Conservation (phyloP, 2,113 vertebrate species). For the Phocoena phocoena region DNA sequence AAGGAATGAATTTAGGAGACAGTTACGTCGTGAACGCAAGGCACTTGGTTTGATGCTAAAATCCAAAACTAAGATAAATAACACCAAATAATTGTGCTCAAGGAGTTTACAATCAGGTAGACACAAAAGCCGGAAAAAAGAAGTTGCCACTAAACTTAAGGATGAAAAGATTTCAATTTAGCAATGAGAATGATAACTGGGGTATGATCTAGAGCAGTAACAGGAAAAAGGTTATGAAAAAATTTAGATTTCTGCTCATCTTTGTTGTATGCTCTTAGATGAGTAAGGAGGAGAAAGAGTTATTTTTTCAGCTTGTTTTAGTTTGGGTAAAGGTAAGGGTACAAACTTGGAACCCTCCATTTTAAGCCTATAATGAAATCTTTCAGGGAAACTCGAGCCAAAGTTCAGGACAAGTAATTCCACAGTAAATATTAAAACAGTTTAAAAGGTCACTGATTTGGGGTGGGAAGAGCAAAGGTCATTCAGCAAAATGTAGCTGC, state of each 20-base stretch:
- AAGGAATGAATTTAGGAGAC: slow-evolving; percentile 6
- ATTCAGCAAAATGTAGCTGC: not conserved
- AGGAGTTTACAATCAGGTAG: not conserved
- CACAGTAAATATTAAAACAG: slow-evolving; percentile 29
- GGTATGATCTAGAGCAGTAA: not conserved
- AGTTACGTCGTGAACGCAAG: not conserved
- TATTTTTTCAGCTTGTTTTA: not conserved
- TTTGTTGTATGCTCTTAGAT: not conserved
- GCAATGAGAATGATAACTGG: not conserved
- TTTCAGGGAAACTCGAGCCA: not conserved
- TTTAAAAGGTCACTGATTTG: not conserved
- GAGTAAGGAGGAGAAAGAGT: not conserved
- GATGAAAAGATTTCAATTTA: not conserved
- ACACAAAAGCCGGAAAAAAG: not conserved
- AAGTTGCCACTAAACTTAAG: not conserved
- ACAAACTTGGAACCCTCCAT: not conserved
- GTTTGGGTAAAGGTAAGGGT: not conserved
- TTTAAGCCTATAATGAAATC: slow-evolving; percentile 4
- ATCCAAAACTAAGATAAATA: slow-evolving; percentile 24
- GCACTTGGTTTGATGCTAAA: not conserved
- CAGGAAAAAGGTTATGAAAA: not conserved
- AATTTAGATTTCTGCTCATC: not conserved
- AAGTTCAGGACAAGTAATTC: not conserved
- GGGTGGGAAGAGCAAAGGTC: not conserved
- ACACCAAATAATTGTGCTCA: not conserved